Conservation (phyloP, 2,113 vertebrate species). For the Brachypodius melanocephalos region DNA sequence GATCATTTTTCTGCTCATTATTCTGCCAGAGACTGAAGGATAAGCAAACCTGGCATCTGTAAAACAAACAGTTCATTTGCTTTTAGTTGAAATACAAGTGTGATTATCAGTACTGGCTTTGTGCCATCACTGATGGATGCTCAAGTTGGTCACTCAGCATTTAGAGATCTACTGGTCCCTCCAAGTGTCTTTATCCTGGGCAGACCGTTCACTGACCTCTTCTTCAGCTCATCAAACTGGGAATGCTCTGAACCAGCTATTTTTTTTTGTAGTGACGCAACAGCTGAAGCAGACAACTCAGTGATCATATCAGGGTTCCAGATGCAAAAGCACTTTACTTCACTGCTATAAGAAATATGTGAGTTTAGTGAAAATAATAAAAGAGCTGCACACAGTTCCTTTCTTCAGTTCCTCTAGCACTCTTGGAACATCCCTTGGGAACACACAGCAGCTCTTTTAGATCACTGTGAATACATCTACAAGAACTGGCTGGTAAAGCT, state of each 20-base stretch:
- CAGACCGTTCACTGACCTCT: not conserved
- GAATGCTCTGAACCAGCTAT: not conserved
- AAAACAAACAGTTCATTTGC: not conserved
- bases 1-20: not conserved
- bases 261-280: not conserved
- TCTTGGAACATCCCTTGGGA: not conserved
- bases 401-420: not conserved
- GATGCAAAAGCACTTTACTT: not conserved
- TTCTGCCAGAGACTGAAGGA: not conserved
- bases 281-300: not conserved
- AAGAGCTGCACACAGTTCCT: not conserved
- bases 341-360: not conserved
- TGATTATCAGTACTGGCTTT: not conserved
- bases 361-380: not conserved
- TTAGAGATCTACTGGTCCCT: not conserved
- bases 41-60: not conserved
- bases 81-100: not conserved
- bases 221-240: not conserved
- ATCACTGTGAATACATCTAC: not conserved
- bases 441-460: not conserved
- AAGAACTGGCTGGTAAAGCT: not conserved
- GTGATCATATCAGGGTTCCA: not conserved
- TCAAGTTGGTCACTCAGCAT: not conserved
- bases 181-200: not conserved
- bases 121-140: not conserved